These are phyloP conservation scores for Alloscopus bannaensis DNA, from an alignment of 2,888 invertebrate genomes.

Conservation along the genomic window DNA sequence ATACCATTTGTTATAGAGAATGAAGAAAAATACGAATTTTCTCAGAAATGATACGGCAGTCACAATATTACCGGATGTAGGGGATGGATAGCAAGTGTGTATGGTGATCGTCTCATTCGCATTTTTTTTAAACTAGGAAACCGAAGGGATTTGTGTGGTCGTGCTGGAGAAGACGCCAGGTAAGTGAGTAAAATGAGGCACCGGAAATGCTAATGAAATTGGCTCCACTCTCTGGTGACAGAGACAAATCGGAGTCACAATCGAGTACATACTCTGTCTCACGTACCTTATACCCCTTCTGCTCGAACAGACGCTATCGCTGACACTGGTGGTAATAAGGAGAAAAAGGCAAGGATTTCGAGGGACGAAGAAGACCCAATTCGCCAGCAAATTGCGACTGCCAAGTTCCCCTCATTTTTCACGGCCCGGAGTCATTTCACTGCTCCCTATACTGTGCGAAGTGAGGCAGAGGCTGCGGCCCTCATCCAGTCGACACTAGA, in stretches of 20 bases:
- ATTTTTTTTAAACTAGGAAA: conserved; percentile 61
- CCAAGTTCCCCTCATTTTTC: conserved; percentile 95
- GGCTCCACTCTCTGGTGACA: conserved; percentile 31
- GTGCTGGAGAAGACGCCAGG: conserved; percentile 65
- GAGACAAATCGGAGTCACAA: conserved; percentile 45
- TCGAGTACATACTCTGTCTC: not conserved
- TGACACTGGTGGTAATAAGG: conserved; percentile 5
- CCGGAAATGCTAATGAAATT: conserved; percentile 46
- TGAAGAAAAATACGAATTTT: too few relatives aligned
- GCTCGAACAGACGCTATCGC: not conserved
- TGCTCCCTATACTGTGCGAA: conserved; percentile 83
- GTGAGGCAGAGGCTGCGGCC: conserved; percentile 83
- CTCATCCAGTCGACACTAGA: conserved; percentile 80
- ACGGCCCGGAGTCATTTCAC: conserved; percentile 84
- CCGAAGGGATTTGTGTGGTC: conserved; percentile 72
- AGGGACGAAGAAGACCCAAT: conserved; percentile 11
- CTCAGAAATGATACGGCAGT: too few relatives aligned
- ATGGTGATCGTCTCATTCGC: not conserved
- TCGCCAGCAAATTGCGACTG: conserved; percentile 53
- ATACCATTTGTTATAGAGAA: too few relatives aligned
- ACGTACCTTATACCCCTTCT: not conserved
- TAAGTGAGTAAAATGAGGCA: conserved; percentile 10
- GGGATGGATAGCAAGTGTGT: too few relatives aligned
- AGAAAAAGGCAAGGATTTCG: conserved; percentile 2
- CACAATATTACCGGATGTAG: too few relatives aligned